phyloP scores from a whole-genome alignment of 2,113 vertebrate species.

The Pyrgilauda ruficollis region DNA sequence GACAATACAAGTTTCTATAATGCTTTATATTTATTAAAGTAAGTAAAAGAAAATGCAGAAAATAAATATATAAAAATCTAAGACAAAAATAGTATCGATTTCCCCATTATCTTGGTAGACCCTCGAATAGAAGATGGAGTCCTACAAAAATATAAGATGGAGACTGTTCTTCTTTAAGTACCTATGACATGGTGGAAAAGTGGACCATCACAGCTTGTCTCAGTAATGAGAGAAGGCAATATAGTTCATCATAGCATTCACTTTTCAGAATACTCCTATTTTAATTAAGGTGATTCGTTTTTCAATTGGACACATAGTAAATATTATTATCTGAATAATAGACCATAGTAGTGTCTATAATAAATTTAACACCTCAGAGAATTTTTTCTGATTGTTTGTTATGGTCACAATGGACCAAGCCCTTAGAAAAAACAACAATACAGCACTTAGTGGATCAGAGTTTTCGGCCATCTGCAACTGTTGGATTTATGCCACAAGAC shows the following conservation, averaged over 20 bases:
- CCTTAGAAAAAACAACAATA: neutral
- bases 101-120: neutral
- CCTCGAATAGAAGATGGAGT: neutral
- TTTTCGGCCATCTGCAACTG: neutral
- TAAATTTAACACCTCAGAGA: neutral
- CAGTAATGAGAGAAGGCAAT: neutral
- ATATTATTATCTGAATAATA: neutral
- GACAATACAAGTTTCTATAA: neutral
- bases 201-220: neutral
- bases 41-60: neutral
- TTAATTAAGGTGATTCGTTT: neutral
- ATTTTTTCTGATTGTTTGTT: neutral
- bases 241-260: neutral
- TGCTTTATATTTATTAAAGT: neutral
- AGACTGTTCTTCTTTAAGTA: neutral
- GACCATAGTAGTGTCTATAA: neutral
- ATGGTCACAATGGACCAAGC: neutral
- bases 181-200: neutral
- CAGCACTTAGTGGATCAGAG: neutral
- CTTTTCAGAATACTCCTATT: neutral
- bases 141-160: neutral
- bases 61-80: neutral
- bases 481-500: neutral
- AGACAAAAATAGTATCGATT: neutral
- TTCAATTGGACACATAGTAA: neutral